phyloP scores from a whole-genome alignment of 2,888 invertebrate genomes.

The Nomada ruficornis region DNA sequence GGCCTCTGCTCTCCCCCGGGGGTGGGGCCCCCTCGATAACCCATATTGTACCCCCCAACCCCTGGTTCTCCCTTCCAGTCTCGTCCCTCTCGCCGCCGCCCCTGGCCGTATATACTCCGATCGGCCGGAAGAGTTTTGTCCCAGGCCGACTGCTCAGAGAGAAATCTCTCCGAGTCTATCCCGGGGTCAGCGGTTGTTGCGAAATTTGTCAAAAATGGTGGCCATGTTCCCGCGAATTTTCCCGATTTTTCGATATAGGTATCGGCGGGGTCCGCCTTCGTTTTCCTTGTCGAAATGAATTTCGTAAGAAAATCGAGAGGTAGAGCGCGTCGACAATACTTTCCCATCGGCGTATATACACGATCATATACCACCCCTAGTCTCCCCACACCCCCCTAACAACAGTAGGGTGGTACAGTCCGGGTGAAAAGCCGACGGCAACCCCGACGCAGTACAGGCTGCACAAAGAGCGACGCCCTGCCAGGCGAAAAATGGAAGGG shows the following conservation, averaged over 20 bases:
- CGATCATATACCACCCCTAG: slow-evolving; percentile 85
- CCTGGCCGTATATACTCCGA: slow-evolving; percentile 84
- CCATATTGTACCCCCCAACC: slow-evolving; percentile 83
- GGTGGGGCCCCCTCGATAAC: slow-evolving; percentile 84
- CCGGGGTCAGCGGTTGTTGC: slow-evolving; percentile 8
- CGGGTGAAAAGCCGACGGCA: slow-evolving; percentile 77
- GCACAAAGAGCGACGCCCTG: slow-evolving; percentile 68
- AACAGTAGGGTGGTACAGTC: slow-evolving; percentile 84
- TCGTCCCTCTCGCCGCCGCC: slow-evolving; percentile 78
- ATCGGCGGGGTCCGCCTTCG: slow-evolving; percentile 36
- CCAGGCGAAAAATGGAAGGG: slow-evolving; percentile 63
- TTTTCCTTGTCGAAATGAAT: slow-evolving; percentile 70
- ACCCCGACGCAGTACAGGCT: slow-evolving; percentile 75
- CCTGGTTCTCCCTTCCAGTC: slow-evolving; percentile 69
- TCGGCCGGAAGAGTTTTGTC: slow-evolving; percentile 82
- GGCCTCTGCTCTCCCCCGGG: slow-evolving; percentile 83
- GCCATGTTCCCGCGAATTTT: slow-evolving; percentile 74
- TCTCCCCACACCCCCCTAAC: slow-evolving; percentile 83
- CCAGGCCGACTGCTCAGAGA: slow-evolving; percentile 78
- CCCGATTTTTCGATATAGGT: slow-evolving; percentile 73
- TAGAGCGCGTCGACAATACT: slow-evolving; percentile 84
- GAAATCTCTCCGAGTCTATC: slow-evolving; percentile 74
- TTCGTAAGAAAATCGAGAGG: slow-evolving; percentile 81
- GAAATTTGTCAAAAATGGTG: slow-evolving; percentile 82
- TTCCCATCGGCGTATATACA: slow-evolving; percentile 82